Base-by-base conservation (phyloP, 2,797 vertebrate genomes). In the Onychomys leucogaster region DNA sequence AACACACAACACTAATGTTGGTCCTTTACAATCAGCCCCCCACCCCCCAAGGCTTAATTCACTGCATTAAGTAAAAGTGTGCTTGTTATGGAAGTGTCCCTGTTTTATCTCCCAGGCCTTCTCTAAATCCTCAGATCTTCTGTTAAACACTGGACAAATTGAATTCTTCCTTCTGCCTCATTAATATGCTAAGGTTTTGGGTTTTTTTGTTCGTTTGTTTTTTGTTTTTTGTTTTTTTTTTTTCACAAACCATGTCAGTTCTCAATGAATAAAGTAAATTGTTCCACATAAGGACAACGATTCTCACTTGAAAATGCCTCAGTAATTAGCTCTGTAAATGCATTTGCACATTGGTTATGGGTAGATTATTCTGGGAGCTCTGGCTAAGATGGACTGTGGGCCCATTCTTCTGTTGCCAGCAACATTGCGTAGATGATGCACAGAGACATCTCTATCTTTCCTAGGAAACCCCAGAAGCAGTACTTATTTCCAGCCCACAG, bases 341-440 rank as follows among this genome's bases (percentile, higher is more conserved):
- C 43, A 84, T 71, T 73, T 78, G 27, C 59, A 92, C 23, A 88
- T 41, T 55, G 73, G 49, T 76, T 75, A 32, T 29, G 17, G 52
- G 71, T 5, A 43, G 21, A 49, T 77, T 32, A 41, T 94, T 46
- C 34, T 90, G 92, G 92, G 81, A 97, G 43, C 0, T 0, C 69
- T 94, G 92, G 67, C 55, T 96, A 57, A 98, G 85, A 94, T 94
- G 97, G 98, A 97, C 98, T 89, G 76, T 63, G 84, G 65, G 94
- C 83, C 96, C 34, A n/a, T 81, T 94, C 93, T 94, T 5, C 0
- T 6, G 2, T 83, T 94, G 89, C 95, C 41, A 14, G 90, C 90
- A 85, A 59, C 76, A 92, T 83, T 0, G 0, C 8, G 71, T 90
- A 76, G 92, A 92, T 0, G 23, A 34, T n/a, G 37, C 16, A 73